These are phyloP conservation scores for Amia ocellicauda DNA, from an alignment of 2,113 vertebrate genomes.

Conservation along the genomic window DNA sequence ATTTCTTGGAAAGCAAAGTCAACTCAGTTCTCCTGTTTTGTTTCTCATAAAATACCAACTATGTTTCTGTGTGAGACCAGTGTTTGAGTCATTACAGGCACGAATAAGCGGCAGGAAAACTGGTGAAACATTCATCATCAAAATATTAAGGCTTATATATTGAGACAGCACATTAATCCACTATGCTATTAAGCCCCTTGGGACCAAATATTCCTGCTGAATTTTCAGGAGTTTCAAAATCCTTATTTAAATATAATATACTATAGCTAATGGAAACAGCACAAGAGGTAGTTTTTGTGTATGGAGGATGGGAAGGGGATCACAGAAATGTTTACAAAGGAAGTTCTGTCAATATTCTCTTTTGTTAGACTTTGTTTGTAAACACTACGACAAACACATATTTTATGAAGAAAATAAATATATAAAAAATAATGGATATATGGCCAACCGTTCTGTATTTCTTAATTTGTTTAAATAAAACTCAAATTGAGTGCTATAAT, in stretches of 20 bases:
- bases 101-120: conserved; percentile 55
- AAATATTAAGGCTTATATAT: conserved; percentile 67
- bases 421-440: too few species aligned
- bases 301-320: background rate
- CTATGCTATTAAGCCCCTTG: conserved; percentile 60
- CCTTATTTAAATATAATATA: conserved; percentile 5
- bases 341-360: too few species aligned
- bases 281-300: background rate
- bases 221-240: conserved; percentile 10
- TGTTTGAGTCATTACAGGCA: conserved; percentile 39
- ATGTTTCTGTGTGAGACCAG: conserved; percentile 30
- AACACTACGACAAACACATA: too few species aligned
- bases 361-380: background rate
- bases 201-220: conserved; percentile 38
- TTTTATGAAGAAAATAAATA: too few species aligned
- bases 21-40: background rate
- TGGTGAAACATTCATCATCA: conserved; percentile 66
- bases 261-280: background rate
- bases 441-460: too few species aligned
- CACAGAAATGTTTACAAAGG: too few species aligned
- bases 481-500: conserved; percentile 66
- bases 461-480: conserved; percentile 1
- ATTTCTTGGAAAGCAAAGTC: background rate
- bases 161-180: conserved; percentile 70
- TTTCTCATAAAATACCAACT: conserved; percentile 22